Percentiles rank a stretch among this genome's conserved stretches.
Conservation (phyloP, 2,888 invertebrate species). For the Brachycybe producta region DNA sequence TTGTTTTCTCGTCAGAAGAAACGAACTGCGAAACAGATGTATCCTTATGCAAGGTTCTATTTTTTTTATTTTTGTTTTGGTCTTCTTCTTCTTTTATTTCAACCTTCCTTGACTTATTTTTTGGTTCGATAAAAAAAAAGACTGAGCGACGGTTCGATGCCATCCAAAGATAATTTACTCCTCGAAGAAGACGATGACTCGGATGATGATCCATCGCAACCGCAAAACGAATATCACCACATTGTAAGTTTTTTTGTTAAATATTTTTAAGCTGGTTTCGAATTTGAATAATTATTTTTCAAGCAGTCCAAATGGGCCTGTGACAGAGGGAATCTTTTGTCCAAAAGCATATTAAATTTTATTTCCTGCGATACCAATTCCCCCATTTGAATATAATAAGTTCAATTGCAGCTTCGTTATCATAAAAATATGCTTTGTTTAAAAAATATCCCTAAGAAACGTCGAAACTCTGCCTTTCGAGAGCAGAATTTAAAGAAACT, state of each 20-base stretch:
- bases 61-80: neutral
- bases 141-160: conserved; percentile 23
- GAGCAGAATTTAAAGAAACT: too few species aligned
- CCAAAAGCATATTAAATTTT: too few species aligned
- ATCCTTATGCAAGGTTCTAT: conserved; percentile 20
- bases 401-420: too few species aligned
- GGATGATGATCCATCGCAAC: conserved; percentile 20
- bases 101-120: conserved; percentile 9
- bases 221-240: conserved; percentile 10
- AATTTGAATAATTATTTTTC: too few species aligned
- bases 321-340: too few species aligned
- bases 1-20: conserved; percentile 49
- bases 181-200: conserved; percentile 23
- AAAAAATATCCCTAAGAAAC: too few species aligned
- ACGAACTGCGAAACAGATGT: conserved; percentile 24
- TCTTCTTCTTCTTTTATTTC: neutral
- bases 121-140: conserved; percentile 11
- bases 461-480: too few species aligned
- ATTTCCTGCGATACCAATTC: too few species aligned
- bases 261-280: neutral
- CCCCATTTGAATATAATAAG: too few species aligned
- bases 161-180: conserved; percentile 24
- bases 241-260: conserved; percentile 6
- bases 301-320: too few species aligned
- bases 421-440: too few species aligned